Evolutionary conservation across 2,888 invertebrate genomes (phyloP).

Genomic region (Cosmia trapezina): DNA sequence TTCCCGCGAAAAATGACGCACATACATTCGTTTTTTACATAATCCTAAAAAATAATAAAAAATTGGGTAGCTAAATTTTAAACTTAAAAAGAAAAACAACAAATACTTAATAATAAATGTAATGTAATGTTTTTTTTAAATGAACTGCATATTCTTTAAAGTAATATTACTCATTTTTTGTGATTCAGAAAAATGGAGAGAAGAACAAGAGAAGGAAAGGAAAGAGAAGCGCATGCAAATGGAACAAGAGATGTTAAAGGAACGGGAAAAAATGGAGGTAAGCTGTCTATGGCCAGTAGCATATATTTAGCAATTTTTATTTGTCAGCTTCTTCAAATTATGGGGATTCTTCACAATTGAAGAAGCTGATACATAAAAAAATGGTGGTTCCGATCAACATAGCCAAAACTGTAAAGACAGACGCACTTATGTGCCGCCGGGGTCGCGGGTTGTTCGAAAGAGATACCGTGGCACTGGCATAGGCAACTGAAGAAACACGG

Average conservation of each 20-base stretch:
- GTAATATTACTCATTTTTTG: not conserved
- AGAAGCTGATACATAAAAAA: not conserved
- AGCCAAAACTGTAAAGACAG: not conserved
- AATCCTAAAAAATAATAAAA: no score
- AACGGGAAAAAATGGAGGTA: conserved; percentile 80
- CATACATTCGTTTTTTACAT: no score
- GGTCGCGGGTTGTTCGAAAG: no score
- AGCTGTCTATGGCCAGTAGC: conserved; percentile 3
- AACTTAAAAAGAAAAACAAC: no score
- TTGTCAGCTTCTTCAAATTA: not conserved
- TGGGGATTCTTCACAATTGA: not conserved
- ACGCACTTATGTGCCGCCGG: no score
- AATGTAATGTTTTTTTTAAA: no score
- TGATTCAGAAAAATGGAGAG: conserved; percentile 81
- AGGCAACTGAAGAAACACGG: no score
- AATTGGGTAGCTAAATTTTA: no score
- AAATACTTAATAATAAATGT: no score
- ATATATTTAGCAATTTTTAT: no score
- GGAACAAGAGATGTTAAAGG: conserved; percentile 77
- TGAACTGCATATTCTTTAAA: not conserved
- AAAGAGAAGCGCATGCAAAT: conserved; percentile 76
- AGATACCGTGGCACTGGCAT: no score
- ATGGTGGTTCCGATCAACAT: not conserved
- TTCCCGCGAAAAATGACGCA: no score
- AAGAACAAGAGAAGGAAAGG: conserved; percentile 79